A percentile compares a stretch with the other conserved stretches of the same genome.
phyloP scores from a whole-genome alignment of 2,888 invertebrate genomes.

The Hirudinaria manillensis region DNA sequence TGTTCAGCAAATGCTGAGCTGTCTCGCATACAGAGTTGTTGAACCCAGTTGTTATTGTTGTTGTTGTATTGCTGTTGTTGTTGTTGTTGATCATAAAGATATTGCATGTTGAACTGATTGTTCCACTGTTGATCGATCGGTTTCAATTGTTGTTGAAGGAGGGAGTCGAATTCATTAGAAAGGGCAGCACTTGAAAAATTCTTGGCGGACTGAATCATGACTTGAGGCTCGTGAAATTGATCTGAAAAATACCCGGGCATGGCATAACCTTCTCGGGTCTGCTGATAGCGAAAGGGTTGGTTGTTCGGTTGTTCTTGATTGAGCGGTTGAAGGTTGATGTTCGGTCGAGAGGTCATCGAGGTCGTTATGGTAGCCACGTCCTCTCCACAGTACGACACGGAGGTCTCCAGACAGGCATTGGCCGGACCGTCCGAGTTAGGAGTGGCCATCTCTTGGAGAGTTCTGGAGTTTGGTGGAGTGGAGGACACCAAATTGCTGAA shows the following conservation, averaged over 20 bases:
- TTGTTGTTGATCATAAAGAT: constrained; percentile 8
- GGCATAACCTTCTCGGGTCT: too few relatives aligned
- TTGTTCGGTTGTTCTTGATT: background rate
- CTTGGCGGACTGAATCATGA: too few relatives aligned
- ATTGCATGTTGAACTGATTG: background rate
- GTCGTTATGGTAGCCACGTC: constrained; percentile 13
- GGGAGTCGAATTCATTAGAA: background rate
- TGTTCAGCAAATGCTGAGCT: background rate
- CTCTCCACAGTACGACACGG: background rate
- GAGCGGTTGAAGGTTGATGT: background rate
- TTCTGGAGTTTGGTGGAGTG: background rate
- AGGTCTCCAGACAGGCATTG: background rate
- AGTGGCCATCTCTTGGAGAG: constrained; percentile 14
- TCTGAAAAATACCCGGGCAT: too few relatives aligned
- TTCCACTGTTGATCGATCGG: background rate
- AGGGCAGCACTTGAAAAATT: too few relatives aligned
- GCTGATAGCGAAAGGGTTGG: background rate
- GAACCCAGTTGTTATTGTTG: constrained; percentile 4
- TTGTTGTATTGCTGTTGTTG: background rate
- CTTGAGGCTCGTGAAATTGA: too few relatives aligned
- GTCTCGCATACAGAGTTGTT: background rate
- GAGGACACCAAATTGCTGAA: constrained; percentile 38
- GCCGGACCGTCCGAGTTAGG: background rate
- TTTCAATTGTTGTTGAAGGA: background rate
- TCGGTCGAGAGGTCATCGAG: background rate